Evolutionary conservation across 2,113 vertebrate genomes (phyloP).

Genomic region (Gallinago undulata): DNA sequence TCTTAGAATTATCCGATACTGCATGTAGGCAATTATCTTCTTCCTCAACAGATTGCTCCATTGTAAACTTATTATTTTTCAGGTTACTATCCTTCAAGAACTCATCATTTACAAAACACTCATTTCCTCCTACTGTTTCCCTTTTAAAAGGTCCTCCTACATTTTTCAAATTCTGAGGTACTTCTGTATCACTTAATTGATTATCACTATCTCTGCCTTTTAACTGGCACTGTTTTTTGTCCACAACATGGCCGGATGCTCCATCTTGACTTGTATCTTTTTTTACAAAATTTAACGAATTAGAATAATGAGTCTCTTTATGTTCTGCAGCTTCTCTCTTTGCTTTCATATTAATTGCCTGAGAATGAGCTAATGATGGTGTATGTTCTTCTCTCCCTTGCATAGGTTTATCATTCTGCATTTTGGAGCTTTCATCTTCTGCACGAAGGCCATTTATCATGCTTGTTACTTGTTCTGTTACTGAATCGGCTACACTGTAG

Average conservation of each 20-base stretch:
- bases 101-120: slow-evolving; percentile 8
- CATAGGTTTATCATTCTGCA: neutral
- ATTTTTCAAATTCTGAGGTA: slow-evolving; percentile 30
- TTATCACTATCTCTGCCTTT: neutral
- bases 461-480: slow-evolving; percentile 89
- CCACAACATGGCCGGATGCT: neutral
- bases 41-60: neutral
- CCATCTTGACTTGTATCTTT: neutral
- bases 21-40: neutral
- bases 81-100: slow-evolving; percentile 13
- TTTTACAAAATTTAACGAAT: neutral
- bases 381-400: neutral
- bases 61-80: neutral
- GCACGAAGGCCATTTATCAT: slow-evolving; percentile 82
- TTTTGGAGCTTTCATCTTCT: slow-evolving; percentile 70
- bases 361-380: neutral
- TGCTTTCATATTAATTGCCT: neutral
- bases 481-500: slow-evolving; percentile 85
- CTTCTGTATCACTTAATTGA: neutral
- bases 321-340: neutral
- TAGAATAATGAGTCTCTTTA: neutral
- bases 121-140: slow-evolving; percentile 8
- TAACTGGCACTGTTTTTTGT: neutral
- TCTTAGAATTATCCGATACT: neutral
- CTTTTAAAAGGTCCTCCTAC: neutral